A percentile compares a stretch with the other conserved stretches of the same genome.
Evolutionary conservation across 2,797 vertebrate genomes (phyloP).

Genomic region (Toxotes lorentzi): DNA sequence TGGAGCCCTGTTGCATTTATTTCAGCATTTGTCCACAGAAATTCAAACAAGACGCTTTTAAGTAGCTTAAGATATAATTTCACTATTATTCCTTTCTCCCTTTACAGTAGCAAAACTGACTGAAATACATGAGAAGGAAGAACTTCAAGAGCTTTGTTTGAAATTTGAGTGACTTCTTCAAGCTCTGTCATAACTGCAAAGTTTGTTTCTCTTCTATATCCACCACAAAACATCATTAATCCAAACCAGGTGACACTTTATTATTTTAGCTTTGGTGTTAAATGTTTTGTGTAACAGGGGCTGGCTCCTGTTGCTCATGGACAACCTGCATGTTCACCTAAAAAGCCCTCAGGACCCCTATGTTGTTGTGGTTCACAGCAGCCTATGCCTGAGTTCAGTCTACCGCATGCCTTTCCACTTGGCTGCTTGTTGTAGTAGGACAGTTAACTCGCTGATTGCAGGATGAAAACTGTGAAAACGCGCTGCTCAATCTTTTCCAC

Average conservation of each 20-base stretch:
- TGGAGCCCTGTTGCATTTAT: slow-evolving; percentile 30
- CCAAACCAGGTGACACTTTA: slow-evolving; percentile 11
- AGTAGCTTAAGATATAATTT: slow-evolving; percentile 27
- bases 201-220: slow-evolving; percentile 17
- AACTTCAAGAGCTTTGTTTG: slow-evolving; percentile 1
- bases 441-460: slow-evolving; percentile 77
- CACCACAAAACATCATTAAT: slow-evolving; percentile 1
- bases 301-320: slow-evolving; percentile 35
- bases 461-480: slow-evolving; percentile 72
- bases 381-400: slow-evolving; percentile 63
- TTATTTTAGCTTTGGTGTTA: slow-evolving; percentile 32
- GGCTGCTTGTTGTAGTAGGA: slow-evolving; percentile 76
- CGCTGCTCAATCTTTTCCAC: slow-evolving; percentile 36
- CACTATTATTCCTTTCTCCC: slow-evolving; percentile 15
- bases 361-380: slow-evolving; percentile 73
- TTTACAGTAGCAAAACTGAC: slow-evolving; percentile 1
- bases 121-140: slow-evolving; percentile 2
- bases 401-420: slow-evolving; percentile 82
- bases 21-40: slow-evolving; percentile 31
- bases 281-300: slow-evolving; percentile 14
- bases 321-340: slow-evolving; percentile 71
- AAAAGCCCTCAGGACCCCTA: slow-evolving; percentile 69
- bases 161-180: not conserved
- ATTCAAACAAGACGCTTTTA: slow-evolving; percentile 46
- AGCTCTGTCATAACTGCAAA: not conserved